Base-by-base conservation (phyloP, 2,113 vertebrate species). In the Notothenia coriiceps region DNA sequence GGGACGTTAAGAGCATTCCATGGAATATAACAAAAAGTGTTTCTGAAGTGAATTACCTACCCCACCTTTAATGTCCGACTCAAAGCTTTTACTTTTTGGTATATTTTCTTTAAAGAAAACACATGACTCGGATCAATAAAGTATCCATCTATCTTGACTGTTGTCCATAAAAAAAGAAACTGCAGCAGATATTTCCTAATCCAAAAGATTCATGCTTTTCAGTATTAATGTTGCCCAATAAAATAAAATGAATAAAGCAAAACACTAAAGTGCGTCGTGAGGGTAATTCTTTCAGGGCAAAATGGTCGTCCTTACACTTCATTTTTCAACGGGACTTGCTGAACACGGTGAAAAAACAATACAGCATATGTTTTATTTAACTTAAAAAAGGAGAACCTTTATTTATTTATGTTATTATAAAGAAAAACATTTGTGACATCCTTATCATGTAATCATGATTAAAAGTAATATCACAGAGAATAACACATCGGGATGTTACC, bases 401-500 rank as follows among this genome's bases (percentile, higher is more conserved):
- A 29, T 29, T 29, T 29, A 4, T 29, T 29, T 29, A 4, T 3
- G 4, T 29, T 29, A 29, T 29, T 29, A 29, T 29, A 29, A 29
- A 29, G 29, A 29, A 29, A 29, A 29, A 56, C 22, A 46, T 50
- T 29, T 43, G 14, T 18, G 10, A 29, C 13, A 46, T 52, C 12
- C 29, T 29, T 29, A 44, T 18, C 18, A 8, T 11, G 20, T 46
- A 3, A 64, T 52, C 0, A 1, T 40, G 49, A 10, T 43, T 4
- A 14, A 15, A 51, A 29, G n/a, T 44, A 20, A 20, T 6, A 12
- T 18, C 11, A 20, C n/a, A 66, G 1, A 14, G 18, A 43, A 14
- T 7, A 12, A 15, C 10, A 4, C 0, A 43, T 47, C n/a, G 29
- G 15, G 12, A 22, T 12, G 6, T 64, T 90, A 98, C 97, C 94